These are phyloP conservation scores for Dynastes grantii DNA, from an alignment of 2,888 invertebrate genomes.

Conservation along the genomic window DNA sequence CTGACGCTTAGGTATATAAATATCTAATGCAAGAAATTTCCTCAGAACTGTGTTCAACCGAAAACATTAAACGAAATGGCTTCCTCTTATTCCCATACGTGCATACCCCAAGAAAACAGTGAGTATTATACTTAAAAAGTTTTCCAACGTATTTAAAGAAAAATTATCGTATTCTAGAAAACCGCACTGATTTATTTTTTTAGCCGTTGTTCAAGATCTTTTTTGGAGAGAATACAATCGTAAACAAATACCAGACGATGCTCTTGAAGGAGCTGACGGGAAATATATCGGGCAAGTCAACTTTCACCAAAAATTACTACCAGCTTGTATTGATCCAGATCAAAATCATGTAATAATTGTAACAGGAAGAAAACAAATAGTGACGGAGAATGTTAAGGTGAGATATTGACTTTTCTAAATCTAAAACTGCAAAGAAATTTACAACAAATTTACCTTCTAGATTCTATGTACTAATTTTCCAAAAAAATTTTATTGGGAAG, in stretches of 20 bases:
- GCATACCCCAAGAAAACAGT: too few relatives aligned
- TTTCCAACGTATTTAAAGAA: too few relatives aligned
- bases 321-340: slow-evolving; percentile 9
- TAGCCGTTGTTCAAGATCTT: neutral
- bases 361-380: neutral
- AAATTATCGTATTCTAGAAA: too few relatives aligned
- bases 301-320: neutral
- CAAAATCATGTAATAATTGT: neutral
- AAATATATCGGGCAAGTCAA: slow-evolving; percentile 31
- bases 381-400: slow-evolving; percentile 13
- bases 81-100: neutral
- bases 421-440: too few relatives aligned
- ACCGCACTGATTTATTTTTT: too few relatives aligned
- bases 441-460: neutral
- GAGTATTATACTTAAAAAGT: too few relatives aligned
- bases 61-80: neutral
- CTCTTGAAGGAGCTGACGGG: slow-evolving; percentile 3
- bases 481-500: slow-evolving; percentile 1
- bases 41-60: too few relatives aligned
- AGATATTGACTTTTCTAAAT: neutral
- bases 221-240: slow-evolving; percentile 36
- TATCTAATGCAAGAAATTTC: too few relatives aligned
- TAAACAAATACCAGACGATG: slow-evolving; percentile 12
- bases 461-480: neutral
- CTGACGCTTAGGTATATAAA: too few relatives aligned